These are phyloP conservation scores for Drosophila acutilabella DNA, from an alignment of 2,888 invertebrate genomes.

Conservation along the genomic window DNA sequence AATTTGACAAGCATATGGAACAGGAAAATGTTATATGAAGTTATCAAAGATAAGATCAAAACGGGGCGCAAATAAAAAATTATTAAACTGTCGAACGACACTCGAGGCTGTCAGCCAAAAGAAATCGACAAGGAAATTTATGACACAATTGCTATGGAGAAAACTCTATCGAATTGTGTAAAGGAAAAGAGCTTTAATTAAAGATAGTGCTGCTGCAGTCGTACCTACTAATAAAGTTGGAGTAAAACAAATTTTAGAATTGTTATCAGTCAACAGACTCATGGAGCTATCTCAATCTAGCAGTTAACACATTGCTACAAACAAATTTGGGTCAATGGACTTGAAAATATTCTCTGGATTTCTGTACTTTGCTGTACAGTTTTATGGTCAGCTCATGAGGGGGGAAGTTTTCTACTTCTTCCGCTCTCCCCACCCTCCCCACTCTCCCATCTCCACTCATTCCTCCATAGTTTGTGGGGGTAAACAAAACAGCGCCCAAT, in stretches of 20 bases:
- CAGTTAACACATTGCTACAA: conserved; percentile 61
- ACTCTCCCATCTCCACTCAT: not conserved
- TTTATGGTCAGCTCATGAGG: conserved; percentile 48
- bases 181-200: conserved; percentile 43
- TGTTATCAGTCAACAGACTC: conserved; percentile 61
- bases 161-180: conserved; percentile 19
- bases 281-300: conserved; percentile 52
- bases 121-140: conserved; percentile 55
- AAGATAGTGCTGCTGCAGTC: conserved; percentile 31
- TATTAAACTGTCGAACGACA: conserved; percentile 72
- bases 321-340: conserved; percentile 72
- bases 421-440: conserved; percentile 2
- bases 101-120: conserved; percentile 57
- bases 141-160: conserved; percentile 13
- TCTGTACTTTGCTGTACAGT: conserved; percentile 19
- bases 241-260: conserved; percentile 30
- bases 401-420: no score
- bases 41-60: conserved; percentile 49
- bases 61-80: conserved; percentile 53
- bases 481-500: conserved; percentile 55
- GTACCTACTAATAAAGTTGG: conserved; percentile 2
- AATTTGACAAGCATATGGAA: conserved; percentile 70
- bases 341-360: conserved; percentile 48
- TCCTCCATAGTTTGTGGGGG: conserved; percentile 7
- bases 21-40: conserved; percentile 13